These are phyloP conservation scores for Agonopterix heracliana DNA, from an alignment of 2,888 invertebrate genomes.

Conservation along the genomic window DNA sequence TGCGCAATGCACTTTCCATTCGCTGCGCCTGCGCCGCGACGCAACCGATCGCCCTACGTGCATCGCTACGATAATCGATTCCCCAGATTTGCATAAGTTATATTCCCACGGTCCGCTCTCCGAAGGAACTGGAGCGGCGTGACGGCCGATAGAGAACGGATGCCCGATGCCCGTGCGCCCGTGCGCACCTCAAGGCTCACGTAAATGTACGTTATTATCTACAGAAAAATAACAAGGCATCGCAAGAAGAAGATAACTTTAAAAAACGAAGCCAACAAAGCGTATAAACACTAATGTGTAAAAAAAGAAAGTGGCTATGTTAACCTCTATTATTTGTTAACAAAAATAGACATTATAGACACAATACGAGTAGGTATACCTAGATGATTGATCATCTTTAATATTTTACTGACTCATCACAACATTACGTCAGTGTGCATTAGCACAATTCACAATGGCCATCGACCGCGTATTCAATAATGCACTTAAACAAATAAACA, in stretches of 20 bases:
- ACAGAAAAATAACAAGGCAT: neutral
- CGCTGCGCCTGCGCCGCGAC: slow-evolving; percentile 31
- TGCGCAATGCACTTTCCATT: slow-evolving; percentile 71
- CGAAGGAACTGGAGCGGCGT: slow-evolving; percentile 50
- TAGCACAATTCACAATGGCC: slow-evolving; percentile 17
- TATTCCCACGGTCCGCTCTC: slow-evolving; percentile 68
- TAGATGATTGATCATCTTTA: slow-evolving; percentile 17
- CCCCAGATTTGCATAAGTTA: slow-evolving; percentile 64
- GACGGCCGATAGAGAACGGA: slow-evolving; percentile 56
- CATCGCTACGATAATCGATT: slow-evolving; percentile 60
- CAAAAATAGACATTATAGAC: neutral
- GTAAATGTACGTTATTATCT: neutral
- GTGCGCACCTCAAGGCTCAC: slow-evolving; percentile 49
- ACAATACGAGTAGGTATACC: slow-evolving; percentile 1
- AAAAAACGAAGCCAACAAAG: neutral
- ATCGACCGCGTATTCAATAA: slow-evolving; percentile 13
- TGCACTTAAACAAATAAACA: slow-evolving; percentile 23
- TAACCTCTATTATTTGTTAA: slow-evolving; percentile 12
- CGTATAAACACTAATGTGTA: neutral
- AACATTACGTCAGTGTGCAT: slow-evolving; percentile 34
- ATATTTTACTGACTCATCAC: slow-evolving; percentile 30
- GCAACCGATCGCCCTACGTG: slow-evolving; percentile 32
- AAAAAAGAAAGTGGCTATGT: slow-evolving; percentile 13
- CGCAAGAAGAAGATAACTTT: neutral
- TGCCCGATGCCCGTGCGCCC: slow-evolving; percentile 16